Evolutionary conservation across 2,113 vertebrate genomes (phyloP).

Genomic region (Amphilophus citrinellus): DNA sequence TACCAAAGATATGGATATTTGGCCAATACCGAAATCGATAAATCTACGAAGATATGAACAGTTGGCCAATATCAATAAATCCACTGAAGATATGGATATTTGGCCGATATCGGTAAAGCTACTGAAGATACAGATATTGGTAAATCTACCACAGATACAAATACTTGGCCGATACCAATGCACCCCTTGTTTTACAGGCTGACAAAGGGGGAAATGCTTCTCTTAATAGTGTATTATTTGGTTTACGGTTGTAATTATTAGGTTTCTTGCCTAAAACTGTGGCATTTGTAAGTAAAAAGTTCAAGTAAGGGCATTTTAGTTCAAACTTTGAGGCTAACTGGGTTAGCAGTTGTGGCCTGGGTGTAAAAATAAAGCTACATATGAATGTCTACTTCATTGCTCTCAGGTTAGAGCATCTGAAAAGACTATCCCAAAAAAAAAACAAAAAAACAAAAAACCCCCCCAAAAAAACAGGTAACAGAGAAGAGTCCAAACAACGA

Average conservation of each 20-base stretch:
- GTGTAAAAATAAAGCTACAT: constrained; percentile 6
- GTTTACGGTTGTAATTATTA: background rate
- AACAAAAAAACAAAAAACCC: background rate
- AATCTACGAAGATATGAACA: too few relatives aligned
- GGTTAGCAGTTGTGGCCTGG: background rate
- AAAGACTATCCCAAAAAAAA: background rate
- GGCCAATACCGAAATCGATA: background rate
- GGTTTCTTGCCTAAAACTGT: background rate
- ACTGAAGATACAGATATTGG: too few relatives aligned
- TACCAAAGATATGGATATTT: background rate
- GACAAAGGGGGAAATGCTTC: background rate
- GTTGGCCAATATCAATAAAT: too few relatives aligned
- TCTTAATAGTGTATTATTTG: constrained; percentile 17
- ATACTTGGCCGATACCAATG: background rate
- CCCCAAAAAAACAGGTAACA: background rate
- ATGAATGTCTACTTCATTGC: constrained; percentile 4
- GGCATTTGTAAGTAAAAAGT: background rate
- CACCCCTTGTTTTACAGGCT: background rate
- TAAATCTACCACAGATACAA: too few relatives aligned
- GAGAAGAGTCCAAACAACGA: background rate
- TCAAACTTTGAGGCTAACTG: constrained; percentile 1
- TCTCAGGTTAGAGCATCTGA: background rate
- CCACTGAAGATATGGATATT: background rate
- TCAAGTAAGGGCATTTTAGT: constrained; percentile 4
- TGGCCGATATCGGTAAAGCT: background rate